phyloP scores from a whole-genome alignment of 2,113 vertebrate genomes.

The Cavia porcellus region DNA sequence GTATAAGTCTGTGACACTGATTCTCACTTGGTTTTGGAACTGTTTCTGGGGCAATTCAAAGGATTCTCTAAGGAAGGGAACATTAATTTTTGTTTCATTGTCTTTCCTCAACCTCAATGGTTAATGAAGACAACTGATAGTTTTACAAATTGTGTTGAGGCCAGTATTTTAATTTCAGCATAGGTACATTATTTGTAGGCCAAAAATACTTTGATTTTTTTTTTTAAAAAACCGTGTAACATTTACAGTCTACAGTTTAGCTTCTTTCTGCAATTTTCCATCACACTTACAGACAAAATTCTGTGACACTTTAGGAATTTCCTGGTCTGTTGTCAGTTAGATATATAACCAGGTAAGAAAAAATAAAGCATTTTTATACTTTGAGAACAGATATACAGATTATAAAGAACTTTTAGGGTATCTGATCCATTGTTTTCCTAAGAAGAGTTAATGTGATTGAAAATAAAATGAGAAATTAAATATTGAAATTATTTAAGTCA shows the following conservation, averaged over 20 bases:
- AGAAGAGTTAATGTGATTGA: neutral
- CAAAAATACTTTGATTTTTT: neutral
- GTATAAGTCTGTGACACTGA: neutral
- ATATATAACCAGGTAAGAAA: neutral
- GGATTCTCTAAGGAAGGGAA: neutral
- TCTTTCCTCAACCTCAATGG: neutral
- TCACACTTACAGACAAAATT: neutral
- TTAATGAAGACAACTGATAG: neutral
- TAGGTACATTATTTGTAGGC: neutral
- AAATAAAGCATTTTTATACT: neutral
- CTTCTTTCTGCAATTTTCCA: neutral
- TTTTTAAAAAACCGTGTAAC: neutral
- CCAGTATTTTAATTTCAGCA: neutral
- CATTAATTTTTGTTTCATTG: neutral
- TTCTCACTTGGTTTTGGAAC: neutral
- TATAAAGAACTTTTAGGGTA: neutral
- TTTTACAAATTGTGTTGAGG: neutral
- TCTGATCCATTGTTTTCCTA: neutral
- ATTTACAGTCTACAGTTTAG: neutral
- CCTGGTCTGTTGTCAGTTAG: neutral
- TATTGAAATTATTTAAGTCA: neutral
- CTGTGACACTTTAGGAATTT: neutral
- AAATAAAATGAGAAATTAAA: conserved; percentile 32
- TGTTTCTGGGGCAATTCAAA: neutral
- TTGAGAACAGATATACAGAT: neutral